Conservation (phyloP, 2,888 invertebrate genomes). For the Pelosia muscerda region DNA sequence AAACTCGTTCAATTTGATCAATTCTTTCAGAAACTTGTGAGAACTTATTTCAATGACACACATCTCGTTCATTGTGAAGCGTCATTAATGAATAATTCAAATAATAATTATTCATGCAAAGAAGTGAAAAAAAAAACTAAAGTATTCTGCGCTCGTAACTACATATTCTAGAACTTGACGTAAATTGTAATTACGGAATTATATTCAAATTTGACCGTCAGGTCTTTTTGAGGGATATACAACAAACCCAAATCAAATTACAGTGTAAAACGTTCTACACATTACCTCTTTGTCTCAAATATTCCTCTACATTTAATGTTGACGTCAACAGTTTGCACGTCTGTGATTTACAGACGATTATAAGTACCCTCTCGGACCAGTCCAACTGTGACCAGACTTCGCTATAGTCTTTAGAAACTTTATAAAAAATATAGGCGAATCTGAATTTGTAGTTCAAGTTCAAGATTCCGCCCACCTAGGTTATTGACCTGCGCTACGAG, state of each 20-base stretch:
- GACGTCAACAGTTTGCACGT: conserved; percentile 42
- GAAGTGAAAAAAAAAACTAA: conserved; percentile 13
- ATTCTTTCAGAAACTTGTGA: conserved; percentile 36
- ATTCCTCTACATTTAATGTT: conserved; percentile 23
- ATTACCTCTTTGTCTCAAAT: conserved; percentile 20
- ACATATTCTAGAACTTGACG: conserved; percentile 10
- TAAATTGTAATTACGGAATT: conserved; percentile 23
- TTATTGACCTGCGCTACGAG: conserved; percentile 78
- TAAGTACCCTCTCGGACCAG: conserved; percentile 32
- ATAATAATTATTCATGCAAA: conserved; percentile 31
- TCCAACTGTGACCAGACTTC: conserved; percentile 44
- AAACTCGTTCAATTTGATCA: conserved; percentile 30
- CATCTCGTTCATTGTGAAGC: conserved; percentile 19
- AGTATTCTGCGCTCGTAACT: not conserved
- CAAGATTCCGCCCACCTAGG: conserved; percentile 73
- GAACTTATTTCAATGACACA: conserved; percentile 33
- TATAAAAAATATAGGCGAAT: conserved; percentile 58
- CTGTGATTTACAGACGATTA: conserved; percentile 42
- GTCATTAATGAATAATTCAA: conserved; percentile 36
- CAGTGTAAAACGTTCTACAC: conserved; percentile 23
- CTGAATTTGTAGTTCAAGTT: conserved; percentile 79
- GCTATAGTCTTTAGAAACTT: conserved; percentile 60
- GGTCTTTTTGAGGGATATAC: conserved; percentile 21
- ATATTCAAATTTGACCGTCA: conserved; percentile 19
- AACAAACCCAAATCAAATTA: conserved; percentile 28